These are phyloP conservation scores for Squalus acanthias DNA, from an alignment of 2,797 vertebrate genomes.

Conservation along the genomic window DNA sequence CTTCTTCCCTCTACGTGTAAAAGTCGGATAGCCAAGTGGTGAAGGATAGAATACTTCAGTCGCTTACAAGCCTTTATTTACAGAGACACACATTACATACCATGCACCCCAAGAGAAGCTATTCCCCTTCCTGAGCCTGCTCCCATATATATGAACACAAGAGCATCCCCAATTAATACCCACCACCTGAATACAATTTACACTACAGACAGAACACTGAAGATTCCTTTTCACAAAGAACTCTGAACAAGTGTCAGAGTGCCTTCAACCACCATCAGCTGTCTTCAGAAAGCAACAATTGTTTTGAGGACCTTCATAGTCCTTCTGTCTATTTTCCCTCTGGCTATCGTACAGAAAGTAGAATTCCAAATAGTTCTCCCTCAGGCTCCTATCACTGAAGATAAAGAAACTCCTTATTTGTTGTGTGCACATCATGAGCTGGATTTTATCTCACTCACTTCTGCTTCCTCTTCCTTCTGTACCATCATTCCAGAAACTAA, in stretches of 20 bases:
- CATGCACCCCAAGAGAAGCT: too few relatives aligned
- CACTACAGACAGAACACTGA: neutral
- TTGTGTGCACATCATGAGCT: constrained; percentile 4
- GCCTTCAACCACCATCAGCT: neutral
- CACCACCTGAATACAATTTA: too few relatives aligned
- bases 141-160: too few relatives aligned
- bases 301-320: neutral
- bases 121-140: too few relatives aligned
- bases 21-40: too few relatives aligned
- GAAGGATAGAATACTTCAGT: too few relatives aligned
- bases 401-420: neutral
- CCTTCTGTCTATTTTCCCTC: neutral
- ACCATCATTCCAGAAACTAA: neutral
- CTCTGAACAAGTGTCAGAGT: neutral
- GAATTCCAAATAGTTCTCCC: neutral
- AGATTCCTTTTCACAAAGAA: neutral
- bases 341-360: neutral
- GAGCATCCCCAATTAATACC: too few relatives aligned
- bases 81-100: too few relatives aligned
- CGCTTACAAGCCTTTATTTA: too few relatives aligned
- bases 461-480: neutral
- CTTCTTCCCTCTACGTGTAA: neutral
- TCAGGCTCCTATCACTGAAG: neutral
- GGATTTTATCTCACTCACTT: neutral
- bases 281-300: neutral